These are phyloP conservation scores for Synergus laeviventris DNA, from an alignment of 2,888 invertebrate genomes.

Conservation along the genomic window DNA sequence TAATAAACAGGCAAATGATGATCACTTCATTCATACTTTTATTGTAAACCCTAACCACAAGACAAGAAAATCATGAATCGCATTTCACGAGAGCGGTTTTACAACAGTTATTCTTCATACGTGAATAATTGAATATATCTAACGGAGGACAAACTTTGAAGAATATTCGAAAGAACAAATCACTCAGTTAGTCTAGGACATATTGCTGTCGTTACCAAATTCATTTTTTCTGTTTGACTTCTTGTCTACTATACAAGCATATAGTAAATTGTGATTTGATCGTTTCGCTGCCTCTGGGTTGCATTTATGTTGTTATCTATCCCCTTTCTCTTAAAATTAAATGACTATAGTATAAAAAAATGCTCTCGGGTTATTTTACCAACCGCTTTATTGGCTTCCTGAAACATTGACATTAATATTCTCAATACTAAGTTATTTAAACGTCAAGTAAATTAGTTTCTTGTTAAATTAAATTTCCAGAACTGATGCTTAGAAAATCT, in stretches of 20 bases:
- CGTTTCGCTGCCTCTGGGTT: too few species aligned
- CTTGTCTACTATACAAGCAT: too few species aligned
- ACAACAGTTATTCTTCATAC: neutral
- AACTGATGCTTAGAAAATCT: neutral
- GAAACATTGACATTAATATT: too few species aligned
- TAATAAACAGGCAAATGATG: neutral
- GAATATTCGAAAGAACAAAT: neutral
- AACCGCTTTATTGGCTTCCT: too few species aligned
- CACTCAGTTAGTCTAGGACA: neutral
- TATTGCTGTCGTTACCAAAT: too few species aligned
- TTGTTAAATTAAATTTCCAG: neutral
- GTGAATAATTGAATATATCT: neutral
- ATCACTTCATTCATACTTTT: neutral
- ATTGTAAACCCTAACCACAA: neutral
- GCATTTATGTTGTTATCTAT: too few species aligned
- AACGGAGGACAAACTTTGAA: neutral
- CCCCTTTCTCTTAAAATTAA: too few species aligned
- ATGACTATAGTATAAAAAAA: too few species aligned
- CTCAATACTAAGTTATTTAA: too few species aligned
- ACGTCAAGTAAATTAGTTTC: neutral
- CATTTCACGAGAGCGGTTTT: conserved; percentile 1
- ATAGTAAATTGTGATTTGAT: too few species aligned
- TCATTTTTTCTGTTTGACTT: too few species aligned
- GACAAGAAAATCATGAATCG: neutral
- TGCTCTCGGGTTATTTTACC: too few species aligned